phyloP scores from a whole-genome alignment of 2,113 vertebrate genomes.

The Zosterops borbonicus region DNA sequence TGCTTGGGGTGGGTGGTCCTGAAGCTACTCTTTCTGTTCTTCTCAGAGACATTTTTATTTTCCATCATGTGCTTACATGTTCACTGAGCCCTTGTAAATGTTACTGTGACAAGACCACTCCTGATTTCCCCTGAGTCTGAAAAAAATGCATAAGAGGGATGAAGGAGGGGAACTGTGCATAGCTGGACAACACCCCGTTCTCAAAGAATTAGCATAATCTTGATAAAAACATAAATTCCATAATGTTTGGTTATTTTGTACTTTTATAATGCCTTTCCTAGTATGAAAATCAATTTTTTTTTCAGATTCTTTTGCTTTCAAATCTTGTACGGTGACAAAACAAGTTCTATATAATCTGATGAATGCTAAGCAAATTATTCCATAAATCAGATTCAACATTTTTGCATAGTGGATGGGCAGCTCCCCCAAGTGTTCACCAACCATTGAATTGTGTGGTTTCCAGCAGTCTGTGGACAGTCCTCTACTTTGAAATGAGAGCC shows the following conservation, averaged over 20 bases:
- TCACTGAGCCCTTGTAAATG: not conserved
- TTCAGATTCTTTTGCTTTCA: not conserved
- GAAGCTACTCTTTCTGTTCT: not conserved
- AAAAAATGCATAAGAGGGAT: not conserved
- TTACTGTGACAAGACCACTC: not conserved
- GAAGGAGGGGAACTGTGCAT: not conserved
- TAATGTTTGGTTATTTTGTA: not conserved
- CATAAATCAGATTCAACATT: not conserved
- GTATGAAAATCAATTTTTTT: not conserved
- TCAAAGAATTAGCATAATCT: not conserved
- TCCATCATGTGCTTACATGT: not conserved
- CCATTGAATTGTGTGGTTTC: not conserved
- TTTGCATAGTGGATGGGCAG: not conserved
- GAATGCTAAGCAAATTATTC: not conserved
- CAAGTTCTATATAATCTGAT: not conserved
- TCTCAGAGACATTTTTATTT: not conserved
- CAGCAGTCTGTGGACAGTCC: not conserved
- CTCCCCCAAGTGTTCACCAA: slow-evolving; percentile 26
- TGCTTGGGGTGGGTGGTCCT: not conserved
- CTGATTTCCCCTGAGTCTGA: not conserved
- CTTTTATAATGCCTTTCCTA: not conserved
- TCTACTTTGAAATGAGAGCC: not conserved
- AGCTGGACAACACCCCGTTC: not conserved
- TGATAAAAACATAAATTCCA: not conserved
- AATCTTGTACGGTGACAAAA: not conserved